These are phyloP conservation scores for Glyptemys insculpta DNA, from an alignment of 2,797 vertebrate genomes.

Conservation along the genomic window DNA sequence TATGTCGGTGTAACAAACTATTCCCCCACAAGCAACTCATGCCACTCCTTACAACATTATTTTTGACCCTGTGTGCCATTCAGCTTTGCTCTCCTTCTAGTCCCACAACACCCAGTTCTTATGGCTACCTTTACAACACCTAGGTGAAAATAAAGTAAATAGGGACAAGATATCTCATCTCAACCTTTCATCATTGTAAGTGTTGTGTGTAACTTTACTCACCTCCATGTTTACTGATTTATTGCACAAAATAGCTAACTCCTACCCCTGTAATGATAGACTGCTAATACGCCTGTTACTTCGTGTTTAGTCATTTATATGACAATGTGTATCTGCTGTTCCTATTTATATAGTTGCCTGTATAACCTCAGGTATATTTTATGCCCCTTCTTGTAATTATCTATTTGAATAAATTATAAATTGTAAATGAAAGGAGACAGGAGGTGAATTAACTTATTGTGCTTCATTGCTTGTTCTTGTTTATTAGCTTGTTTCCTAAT, in stretches of 20 bases:
- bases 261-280: accelerated
- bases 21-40: background rate
- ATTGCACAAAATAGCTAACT: background rate
- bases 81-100: background rate
- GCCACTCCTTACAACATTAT: background rate
- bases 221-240: background rate
- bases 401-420: background rate
- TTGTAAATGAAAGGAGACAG: background rate
- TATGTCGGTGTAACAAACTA: accelerated
- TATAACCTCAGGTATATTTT: background rate
- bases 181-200: background rate
- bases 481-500: background rate
- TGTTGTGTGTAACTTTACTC: background rate
- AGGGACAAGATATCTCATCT: background rate
- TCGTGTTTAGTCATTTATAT: background rate
- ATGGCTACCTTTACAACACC: background rate
- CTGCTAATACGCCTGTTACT: background rate
- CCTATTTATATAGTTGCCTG: background rate
- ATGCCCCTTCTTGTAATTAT: background rate
- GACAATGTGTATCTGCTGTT: background rate
- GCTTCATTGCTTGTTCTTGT: background rate
- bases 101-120: background rate
- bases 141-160: background rate
- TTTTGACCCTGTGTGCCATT: background rate
- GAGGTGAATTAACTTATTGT: background rate